These are phyloP conservation scores for Drosophila multiciliata DNA, from an alignment of 2,888 invertebrate genomes.

Conservation along the genomic window DNA sequence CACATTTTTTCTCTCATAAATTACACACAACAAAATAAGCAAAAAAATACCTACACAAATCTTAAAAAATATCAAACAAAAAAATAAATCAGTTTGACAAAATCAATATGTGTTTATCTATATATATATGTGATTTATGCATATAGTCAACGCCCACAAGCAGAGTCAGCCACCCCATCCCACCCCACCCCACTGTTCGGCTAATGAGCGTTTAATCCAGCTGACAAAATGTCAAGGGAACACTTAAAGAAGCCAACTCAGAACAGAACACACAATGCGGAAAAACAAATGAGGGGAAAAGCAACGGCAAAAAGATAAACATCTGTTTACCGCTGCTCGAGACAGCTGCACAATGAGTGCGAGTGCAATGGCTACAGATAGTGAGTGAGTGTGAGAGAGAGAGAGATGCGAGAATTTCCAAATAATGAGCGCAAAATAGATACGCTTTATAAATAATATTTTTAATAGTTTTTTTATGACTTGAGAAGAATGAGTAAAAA, in stretches of 20 bases:
- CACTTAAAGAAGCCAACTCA: slow-evolving; percentile 50
- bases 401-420: slow-evolving; percentile 15
- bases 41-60: neutral
- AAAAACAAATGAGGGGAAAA: slow-evolving; percentile 23
- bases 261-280: slow-evolving; percentile 5
- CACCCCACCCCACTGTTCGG: slow-evolving; percentile 28
- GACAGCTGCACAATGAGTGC: slow-evolving; percentile 35
- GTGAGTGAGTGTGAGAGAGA: neutral
- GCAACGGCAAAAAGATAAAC: slow-evolving; percentile 52
- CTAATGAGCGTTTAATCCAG: slow-evolving; percentile 73
- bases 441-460: slow-evolving; percentile 28
- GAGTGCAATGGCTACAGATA: slow-evolving; percentile 11
- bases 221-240: slow-evolving; percentile 70
- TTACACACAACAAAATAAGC: neutral
- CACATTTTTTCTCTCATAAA: neutral
- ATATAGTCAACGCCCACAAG: slow-evolving; percentile 14
- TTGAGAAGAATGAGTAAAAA: slow-evolving; percentile 12
- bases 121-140: neutral
- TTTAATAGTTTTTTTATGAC: slow-evolving; percentile 16
- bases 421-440: slow-evolving; percentile 8
- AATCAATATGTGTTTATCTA: neutral
- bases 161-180: slow-evolving; percentile 11
- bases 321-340: slow-evolving; percentile 51
- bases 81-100: neutral
- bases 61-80: neutral